Evolutionary conservation across 2,797 vertebrate genomes (phyloP), one percentile per base, ranked within the genome.

Genomic region (Fringilla coelebs): DNA sequence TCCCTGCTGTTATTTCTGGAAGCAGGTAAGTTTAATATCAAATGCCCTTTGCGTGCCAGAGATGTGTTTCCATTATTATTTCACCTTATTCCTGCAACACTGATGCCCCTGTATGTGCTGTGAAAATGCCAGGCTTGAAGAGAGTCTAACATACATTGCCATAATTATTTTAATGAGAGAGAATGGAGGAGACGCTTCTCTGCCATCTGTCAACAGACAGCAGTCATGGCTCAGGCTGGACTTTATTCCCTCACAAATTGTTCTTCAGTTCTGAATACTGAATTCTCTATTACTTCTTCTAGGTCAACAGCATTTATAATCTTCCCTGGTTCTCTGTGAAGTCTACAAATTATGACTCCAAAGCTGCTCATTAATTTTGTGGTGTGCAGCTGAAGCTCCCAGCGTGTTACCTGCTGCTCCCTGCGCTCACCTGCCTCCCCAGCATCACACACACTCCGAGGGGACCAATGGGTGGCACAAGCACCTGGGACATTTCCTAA

Each of bases 151-250:
- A 92, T 67, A 78, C 85, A 91, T 96, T 94, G 94, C 92, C 91
- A 93, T 96, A 96, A 95, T 94, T 94, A 92, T 95, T 94, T 96
- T 97, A 97, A 94, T 95, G 94, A 97, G 89, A 85, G 93, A 65
- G 86, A 93, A 63, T 78, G 86, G 79, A 73, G 93, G 92, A 94
- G 92, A 92, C 1, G 58, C 91, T 95, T 86, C 89, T 89, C 89
- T 95, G 90, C 89, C 84, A 89, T 94, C 89, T 96, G 83, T 94
- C 92, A 94, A 96, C 83, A 95, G 90, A 36, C 87, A 95, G 95
- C 68, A 63, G 65, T 86, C 82, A 49, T 52, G 63, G 41, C 17
- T 57, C 89, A 21, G 63, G 72, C 79, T 80, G 43, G 87, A 78
- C 94, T 95, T 95, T 58, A 92, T 92, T 91, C 92, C 38, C 89